phyloP scores from a whole-genome alignment of 2,113 vertebrate species.

The Gopherus evgoodei region DNA sequence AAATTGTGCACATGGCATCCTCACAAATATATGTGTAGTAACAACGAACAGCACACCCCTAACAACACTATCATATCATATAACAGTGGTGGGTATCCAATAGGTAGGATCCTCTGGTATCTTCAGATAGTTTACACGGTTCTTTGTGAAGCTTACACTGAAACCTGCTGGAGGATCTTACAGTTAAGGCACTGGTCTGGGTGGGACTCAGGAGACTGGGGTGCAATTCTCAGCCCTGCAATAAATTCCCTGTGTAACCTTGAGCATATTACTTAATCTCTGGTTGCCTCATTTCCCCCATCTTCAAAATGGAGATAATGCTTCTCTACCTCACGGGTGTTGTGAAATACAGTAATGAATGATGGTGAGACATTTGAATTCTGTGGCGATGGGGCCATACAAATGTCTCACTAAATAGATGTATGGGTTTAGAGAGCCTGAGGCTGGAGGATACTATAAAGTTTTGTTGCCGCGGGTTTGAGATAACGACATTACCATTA shows the following conservation, averaged over 20 bases:
- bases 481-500: rapidly evolving
- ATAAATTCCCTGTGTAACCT: background rate
- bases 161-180: background rate
- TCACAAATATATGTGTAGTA: background rate
- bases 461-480: background rate
- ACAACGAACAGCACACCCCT: rapidly evolving
- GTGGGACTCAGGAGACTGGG: background rate
- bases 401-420: too few relatives aligned
- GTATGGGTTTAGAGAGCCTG: rapidly evolving
- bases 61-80: rapidly evolving
- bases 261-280: background rate
- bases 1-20: background rate
- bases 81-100: background rate
- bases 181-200: background rate
- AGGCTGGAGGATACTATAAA: background rate
- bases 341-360: background rate
- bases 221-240: background rate
- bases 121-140: background rate
- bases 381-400: rapidly evolving
- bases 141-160: background rate
- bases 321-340: background rate
- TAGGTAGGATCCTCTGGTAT: background rate
- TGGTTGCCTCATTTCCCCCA: rapidly evolving
- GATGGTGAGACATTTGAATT: rapidly evolving
- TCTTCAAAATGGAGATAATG: background rate